These are phyloP conservation scores for Coreoperca whiteheadi DNA, from an alignment of 2,113 vertebrate species.

Conservation along the genomic window DNA sequence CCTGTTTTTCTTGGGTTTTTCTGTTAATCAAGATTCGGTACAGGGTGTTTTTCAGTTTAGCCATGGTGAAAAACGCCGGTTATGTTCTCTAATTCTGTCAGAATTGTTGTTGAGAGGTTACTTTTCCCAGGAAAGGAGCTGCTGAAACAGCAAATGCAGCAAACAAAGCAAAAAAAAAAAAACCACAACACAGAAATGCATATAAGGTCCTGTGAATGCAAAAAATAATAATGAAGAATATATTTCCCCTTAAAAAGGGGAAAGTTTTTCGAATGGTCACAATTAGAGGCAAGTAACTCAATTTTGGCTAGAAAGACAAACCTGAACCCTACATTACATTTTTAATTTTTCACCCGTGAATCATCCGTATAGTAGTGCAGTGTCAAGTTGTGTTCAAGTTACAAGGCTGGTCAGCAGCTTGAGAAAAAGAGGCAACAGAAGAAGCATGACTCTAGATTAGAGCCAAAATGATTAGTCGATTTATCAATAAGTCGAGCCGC, in stretches of 20 bases:
- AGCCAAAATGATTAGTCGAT: background rate
- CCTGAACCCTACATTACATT: background rate
- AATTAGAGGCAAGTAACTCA: background rate
- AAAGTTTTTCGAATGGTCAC: background rate
- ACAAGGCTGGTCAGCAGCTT: background rate
- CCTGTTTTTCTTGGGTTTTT: background rate
- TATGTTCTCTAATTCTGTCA: background rate
- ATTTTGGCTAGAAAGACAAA: background rate
- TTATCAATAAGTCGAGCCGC: background rate
- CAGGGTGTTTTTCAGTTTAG: background rate
- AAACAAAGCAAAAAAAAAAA: slow-evolving; percentile 9
- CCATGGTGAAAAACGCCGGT: background rate
- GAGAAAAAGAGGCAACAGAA: background rate
- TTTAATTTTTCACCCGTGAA: too few relatives aligned
- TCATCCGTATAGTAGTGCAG: background rate
- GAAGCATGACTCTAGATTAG: background rate
- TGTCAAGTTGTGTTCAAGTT: background rate
- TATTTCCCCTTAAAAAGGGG: background rate
- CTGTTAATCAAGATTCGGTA: slow-evolving; percentile 2
- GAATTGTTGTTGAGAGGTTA: slow-evolving; percentile 5
- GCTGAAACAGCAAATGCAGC: slow-evolving; percentile 27
- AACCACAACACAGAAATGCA: background rate
- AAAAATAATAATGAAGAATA: slow-evolving; percentile 10
- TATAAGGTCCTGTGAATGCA: background rate
- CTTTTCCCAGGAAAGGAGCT: background rate